A percentile compares a stretch with the other conserved stretches of the same genome.
Evolutionary conservation across 2,113 vertebrate species (phyloP).

Genomic region (Ciconia maguari): DNA sequence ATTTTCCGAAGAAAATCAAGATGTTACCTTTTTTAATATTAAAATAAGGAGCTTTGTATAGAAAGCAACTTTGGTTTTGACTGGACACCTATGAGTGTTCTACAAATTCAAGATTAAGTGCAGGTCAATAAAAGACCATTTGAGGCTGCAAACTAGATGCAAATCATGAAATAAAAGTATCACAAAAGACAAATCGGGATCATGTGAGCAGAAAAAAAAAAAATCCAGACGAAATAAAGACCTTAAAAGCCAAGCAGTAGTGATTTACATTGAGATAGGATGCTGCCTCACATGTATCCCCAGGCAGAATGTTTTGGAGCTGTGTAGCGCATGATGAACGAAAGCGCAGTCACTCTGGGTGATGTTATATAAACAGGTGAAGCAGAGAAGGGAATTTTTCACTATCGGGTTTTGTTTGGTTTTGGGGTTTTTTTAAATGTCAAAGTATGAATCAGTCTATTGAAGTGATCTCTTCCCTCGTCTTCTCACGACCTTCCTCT

Average conservation of each 20-base stretch:
- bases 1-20: not conserved
- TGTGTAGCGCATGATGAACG: not conserved
- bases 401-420: fast-evolving
- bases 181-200: not conserved
- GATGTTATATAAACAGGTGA: not conserved
- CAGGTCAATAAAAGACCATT: not conserved
- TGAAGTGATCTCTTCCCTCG: not conserved
- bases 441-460: not conserved
- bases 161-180: not conserved
- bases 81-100: not conserved
- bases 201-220: not conserved
- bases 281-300: not conserved
- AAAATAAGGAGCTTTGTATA: not conserved
- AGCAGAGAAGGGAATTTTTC: not conserved
- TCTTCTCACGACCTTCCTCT: not conserved
- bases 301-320: not conserved
- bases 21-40: not conserved
- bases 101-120: not conserved
- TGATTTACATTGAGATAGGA: not conserved
- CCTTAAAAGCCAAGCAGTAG: not conserved
- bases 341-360: not conserved
- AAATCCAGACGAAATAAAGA: not conserved
- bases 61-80: not conserved
- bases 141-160: not conserved
- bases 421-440: not conserved